Conservation (phyloP, 2,797 vertebrate species). For the Hyperoplus immaculatus region DNA sequence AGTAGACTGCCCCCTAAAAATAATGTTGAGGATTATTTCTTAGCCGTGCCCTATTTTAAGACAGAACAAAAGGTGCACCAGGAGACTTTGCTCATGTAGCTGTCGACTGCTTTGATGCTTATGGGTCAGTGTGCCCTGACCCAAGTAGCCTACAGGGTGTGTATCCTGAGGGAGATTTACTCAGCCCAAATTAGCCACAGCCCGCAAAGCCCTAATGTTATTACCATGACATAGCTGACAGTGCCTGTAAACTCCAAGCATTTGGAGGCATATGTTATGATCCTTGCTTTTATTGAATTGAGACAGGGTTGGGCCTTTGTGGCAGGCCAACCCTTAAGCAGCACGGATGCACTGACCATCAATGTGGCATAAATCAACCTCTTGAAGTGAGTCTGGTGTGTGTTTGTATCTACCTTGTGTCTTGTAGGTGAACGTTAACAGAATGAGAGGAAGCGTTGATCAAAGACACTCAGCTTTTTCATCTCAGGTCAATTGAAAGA, state of each 20-base stretch:
- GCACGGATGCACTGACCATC: background rate
- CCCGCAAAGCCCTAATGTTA: conserved; percentile 71
- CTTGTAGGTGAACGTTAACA: background rate
- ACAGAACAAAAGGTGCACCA: background rate
- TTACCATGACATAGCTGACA: conserved; percentile 62
- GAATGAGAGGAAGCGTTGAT: background rate
- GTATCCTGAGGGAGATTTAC: conserved; percentile 65
- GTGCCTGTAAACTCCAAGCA: conserved; percentile 17
- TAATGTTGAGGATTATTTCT: too few relatives aligned
- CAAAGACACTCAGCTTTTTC: background rate
- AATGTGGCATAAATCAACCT: background rate
- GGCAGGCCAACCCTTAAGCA: background rate
- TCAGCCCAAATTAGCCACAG: conserved; percentile 74
- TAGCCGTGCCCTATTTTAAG: background rate
- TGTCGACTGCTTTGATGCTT: conserved; percentile 29
- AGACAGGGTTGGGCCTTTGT: background rate
- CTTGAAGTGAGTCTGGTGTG: background rate
- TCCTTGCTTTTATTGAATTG: background rate
- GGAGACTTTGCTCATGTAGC: background rate
- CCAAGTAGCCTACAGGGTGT: conserved; percentile 44
- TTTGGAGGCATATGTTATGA: background rate
- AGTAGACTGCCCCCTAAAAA: background rate
- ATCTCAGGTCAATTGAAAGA: background rate
- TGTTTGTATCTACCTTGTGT: background rate
- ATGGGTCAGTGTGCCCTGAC: conserved; percentile 50